A percentile compares a stretch with the other conserved stretches of the same genome.
Evolutionary conservation across 2,797 vertebrate genomes (phyloP).

Genomic region (Sciurus carolinensis): DNA sequence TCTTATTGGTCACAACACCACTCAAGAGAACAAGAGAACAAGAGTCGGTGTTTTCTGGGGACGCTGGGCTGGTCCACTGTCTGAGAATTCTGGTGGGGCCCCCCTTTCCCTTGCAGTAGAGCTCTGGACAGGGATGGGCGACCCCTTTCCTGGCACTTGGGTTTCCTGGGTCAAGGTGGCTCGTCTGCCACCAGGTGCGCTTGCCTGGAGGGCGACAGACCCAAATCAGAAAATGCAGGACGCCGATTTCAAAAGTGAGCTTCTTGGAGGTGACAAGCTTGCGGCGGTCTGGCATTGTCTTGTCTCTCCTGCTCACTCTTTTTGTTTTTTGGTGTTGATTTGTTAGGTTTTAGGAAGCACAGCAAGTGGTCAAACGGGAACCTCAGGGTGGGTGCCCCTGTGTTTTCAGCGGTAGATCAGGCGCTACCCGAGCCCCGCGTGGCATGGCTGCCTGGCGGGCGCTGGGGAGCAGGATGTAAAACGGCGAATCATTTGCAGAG

Average conservation of each 20-base stretch:
- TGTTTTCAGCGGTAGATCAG: background rate
- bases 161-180: background rate
- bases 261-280: background rate
- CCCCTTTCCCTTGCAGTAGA: background rate
- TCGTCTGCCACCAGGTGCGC: background rate
- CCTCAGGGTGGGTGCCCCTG: no score
- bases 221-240: no score
- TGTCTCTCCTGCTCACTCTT: background rate
- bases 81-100: background rate
- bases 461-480: fast-evolving
- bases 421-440: fast-evolving
- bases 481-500: fast-evolving
- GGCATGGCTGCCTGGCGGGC: fast-evolving
- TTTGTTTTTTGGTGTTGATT: background rate
- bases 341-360: background rate
- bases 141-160: fast-evolving
- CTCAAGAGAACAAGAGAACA: background rate
- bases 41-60: background rate
- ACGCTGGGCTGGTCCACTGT: no score
- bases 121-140: fast-evolving
- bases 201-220: no score
- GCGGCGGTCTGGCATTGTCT: background rate
- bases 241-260: no score
- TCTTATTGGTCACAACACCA: background rate
- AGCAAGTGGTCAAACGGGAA: background rate